Evolutionary conservation across 2,888 invertebrate species (phyloP), one percentile per base, ranked within the genome.

Genomic region (Penaeus monodon): DNA sequence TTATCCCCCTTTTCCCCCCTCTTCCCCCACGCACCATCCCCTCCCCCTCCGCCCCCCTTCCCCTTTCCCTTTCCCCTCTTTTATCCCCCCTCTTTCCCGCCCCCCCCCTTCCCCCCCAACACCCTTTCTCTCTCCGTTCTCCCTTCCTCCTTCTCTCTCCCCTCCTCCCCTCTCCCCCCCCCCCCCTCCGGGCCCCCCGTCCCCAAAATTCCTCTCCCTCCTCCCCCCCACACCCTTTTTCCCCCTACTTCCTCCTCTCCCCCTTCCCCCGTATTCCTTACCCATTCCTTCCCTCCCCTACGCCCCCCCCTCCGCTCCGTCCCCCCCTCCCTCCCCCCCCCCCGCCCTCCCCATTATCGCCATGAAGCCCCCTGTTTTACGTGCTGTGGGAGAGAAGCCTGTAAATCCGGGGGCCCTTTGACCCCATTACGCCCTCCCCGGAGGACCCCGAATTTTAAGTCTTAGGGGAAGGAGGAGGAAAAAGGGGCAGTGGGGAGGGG

Each of bases 291-390:
- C 14, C 29, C 1, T 27, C 0, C 78, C 57, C 14, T 27, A 24
- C 7, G 33, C 78, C 44, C 57, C 27, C 78, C 49, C 63, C 29
- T 20, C 27, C 57, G 2, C 29, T 3, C 27, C 24, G 27, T 27
- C 27, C 44, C 6, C 49, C 12, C 78, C 80, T 65, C 27, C 38
- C 63, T 20, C 63, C 68, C 24, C 29, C 81, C 81, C 0, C 38
- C n/a, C 14, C 78, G 49, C 33, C 84, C 57, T 68, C 78, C 78
- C 65, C 70, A 24, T 84, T 84, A 84, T 84, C 84, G 44, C 64
- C 66, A 68, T 84, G 84, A 78, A 84, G 84, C 66, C 77, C 84
- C 78, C 78, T 84, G 84, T 77, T 78, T 66, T 77, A 84, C 84
- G 77, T 77, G 68, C 84, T 78, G 84, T 84, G 77, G 77, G 78